phyloP scores from a whole-genome alignment of 37 sponge, comb jelly and placozoan genomes.

The Ephydatia muelleri region DNA sequence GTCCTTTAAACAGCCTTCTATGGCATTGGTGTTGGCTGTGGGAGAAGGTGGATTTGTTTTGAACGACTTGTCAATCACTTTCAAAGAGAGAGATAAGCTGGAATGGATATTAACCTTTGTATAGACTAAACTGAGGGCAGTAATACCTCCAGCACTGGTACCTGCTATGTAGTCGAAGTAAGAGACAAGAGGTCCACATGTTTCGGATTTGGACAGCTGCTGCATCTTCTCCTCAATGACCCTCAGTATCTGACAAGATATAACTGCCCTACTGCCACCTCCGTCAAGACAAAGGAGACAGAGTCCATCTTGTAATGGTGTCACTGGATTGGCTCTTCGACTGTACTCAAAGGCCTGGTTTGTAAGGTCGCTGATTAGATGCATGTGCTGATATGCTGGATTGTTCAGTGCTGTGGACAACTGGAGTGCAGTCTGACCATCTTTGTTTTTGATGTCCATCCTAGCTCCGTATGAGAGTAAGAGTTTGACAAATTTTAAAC shows the following conservation, averaged over 20 bases:
- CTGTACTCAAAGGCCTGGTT: not conserved
- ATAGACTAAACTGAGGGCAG: conserved; percentile 10
- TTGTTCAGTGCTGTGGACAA: not conserved
- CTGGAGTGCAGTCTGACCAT: conserved; percentile 38
- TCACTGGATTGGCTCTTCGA: not conserved
- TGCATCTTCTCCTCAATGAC: conserved; percentile 48
- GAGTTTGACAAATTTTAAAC: conserved; percentile 33
- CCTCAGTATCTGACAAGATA: conserved; percentile 28
- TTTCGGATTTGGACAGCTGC: not conserved
- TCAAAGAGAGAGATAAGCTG: not conserved
- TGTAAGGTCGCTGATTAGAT: not conserved
- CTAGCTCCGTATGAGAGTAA: conserved; percentile 52
- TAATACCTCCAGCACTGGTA: conserved; percentile 60
- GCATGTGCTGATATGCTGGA: not conserved
- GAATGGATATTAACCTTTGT: conserved; percentile 14
- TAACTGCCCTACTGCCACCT: conserved; percentile 52
- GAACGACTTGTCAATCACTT: conserved; percentile 16
- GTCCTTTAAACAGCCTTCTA: conserved; percentile 18
- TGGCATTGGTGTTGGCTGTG: not conserved
- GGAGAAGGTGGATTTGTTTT: conserved; percentile 21
- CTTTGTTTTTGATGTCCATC: conserved; percentile 26
- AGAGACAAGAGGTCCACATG: conserved; percentile 1
- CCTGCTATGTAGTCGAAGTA: conserved; percentile 71
- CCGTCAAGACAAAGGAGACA: conserved; percentile 60
- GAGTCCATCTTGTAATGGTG: not conserved